Evolutionary conservation across 2,797 vertebrate genomes (phyloP), one percentile per base, ranked within the genome.

Genomic region (Sebastes ruberrimus): DNA sequence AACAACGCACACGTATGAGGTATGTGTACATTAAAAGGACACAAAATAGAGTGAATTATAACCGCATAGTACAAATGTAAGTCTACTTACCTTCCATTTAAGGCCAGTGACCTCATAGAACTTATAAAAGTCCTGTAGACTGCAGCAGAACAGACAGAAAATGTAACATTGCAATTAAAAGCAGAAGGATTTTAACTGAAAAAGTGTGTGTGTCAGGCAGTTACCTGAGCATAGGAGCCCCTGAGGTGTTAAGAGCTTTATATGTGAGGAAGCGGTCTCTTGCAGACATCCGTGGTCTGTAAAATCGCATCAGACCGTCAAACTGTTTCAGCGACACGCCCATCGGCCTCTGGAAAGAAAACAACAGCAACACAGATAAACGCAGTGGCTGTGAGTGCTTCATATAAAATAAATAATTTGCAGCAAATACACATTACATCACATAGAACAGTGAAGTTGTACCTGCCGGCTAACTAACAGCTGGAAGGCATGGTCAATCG

Each of bases 101-200:
- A 99, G 96, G 71, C 97, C 97, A 53, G 97, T 97, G 69, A 99
- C 97, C 94, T 99, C 97, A 77, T 98, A 99, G 92, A 99, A 98
- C 88, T 96, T 97, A 76, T 99, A 98, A 89, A 99, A 99, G 78
- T 99, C 98, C 91, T 98, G 94, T 56, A 98, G 94, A 87, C 98
- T 99, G 93, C 8, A 84, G 78, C 59, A 90, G 49, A 84, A 57
- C n/a, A 91, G 33, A 75, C n/a, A 30, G 3, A 63, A 49, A 63
- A 52, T 32, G 13, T 38, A 42, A 49, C 10, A 35, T 23, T 27
- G 42, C 4, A 38, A 18, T 42, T 14, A 32, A 61, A 74, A 4
- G 7, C 7, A 28, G 18, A 57, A 22, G 3, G 30, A 42, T 27
- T 61, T 80, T 14, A 13, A 28, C 9, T 42, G 59, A 20, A 42